Percentiles rank a stretch among this genome's conserved stretches.
These are phyloP conservation scores for Morphnarchus princeps DNA, from an alignment of 2,113 vertebrate genomes.

Conservation along the genomic window DNA sequence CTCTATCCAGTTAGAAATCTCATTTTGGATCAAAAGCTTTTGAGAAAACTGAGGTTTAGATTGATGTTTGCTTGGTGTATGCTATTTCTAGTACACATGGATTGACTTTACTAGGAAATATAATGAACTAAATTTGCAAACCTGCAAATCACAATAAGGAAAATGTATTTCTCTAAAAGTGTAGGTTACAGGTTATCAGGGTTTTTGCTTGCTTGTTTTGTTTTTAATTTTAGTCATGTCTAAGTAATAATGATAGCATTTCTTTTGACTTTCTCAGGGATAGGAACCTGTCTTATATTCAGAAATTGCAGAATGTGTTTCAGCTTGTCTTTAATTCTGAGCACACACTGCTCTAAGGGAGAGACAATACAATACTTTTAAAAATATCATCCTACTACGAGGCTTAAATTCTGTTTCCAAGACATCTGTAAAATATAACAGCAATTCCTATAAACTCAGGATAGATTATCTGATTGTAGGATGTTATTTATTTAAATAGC, in stretches of 20 bases:
- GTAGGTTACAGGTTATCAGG: not conserved
- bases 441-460: not conserved
- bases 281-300: not conserved
- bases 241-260: not conserved
- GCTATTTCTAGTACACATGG: not conserved
- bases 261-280: not conserved
- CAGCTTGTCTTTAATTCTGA: not conserved
- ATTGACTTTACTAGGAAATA: not conserved
- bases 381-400: not conserved
- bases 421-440: not conserved
- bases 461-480: not conserved
- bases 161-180: not conserved
- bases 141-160: not conserved
- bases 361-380: not conserved
- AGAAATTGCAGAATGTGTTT: not conserved
- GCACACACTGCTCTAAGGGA: not conserved
- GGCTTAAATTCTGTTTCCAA: not conserved
- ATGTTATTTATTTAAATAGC: constrained; percentile 21
- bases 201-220: not conserved
- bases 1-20: not conserved
- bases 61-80: not conserved
- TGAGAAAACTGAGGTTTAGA: not conserved
- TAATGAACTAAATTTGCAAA: not conserved
- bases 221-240: not conserved
- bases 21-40: not conserved